These are phyloP conservation scores for Nymphalis c-album DNA, from an alignment of 2,888 invertebrate genomes.

Conservation along the genomic window DNA sequence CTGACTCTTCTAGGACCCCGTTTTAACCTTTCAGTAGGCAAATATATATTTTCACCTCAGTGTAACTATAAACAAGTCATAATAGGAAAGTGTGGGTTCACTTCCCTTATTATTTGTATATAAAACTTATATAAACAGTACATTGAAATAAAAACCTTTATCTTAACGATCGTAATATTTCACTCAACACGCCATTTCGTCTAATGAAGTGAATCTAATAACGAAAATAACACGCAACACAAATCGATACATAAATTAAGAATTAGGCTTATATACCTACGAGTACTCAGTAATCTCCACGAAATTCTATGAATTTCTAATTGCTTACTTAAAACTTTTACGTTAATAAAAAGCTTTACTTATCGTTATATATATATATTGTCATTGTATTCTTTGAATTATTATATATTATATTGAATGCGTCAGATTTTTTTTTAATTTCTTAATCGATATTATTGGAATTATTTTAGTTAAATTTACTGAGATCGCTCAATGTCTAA, in stretches of 20 bases:
- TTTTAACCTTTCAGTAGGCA: too few relatives aligned
- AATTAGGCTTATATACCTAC: neutral
- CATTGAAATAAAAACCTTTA: constrained; percentile 1
- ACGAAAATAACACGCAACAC: neutral
- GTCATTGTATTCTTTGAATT: too few relatives aligned
- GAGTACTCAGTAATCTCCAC: neutral
- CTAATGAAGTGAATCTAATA: constrained; percentile 7
- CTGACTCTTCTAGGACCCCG: too few relatives aligned
- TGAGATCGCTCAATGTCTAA: too few relatives aligned
- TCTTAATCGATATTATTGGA: too few relatives aligned
- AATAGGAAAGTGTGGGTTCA: neutral
- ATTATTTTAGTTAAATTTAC: too few relatives aligned
- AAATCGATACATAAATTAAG: neutral
- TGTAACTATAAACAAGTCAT: too few relatives aligned
- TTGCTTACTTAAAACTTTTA: neutral
- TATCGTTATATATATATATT: too few relatives aligned
- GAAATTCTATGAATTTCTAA: neutral
- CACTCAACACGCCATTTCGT: constrained; percentile 2
- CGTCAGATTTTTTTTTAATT: too few relatives aligned
- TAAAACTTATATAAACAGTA: neutral
- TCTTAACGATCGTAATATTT: neutral
- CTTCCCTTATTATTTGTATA: neutral
- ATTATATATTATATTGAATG: too few relatives aligned
- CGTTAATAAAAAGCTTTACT: neutral
- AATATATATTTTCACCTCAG: too few relatives aligned